Conservation (phyloP, 1,140 invertebrate genomes). For the Nilaparvata lugens region DNA sequence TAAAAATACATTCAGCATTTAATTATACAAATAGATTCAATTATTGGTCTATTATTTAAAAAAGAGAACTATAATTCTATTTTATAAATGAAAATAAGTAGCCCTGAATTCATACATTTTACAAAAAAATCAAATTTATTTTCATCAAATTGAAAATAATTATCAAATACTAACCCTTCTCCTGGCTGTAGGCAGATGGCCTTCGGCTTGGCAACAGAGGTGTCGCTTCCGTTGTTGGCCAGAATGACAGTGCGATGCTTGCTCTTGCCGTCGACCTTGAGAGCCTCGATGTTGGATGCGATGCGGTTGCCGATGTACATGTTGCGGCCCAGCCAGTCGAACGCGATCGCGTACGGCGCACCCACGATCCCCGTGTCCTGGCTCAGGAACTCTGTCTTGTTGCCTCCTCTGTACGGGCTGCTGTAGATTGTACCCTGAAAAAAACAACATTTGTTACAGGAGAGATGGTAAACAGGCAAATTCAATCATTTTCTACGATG, state of each 20-base stretch:
- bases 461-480: not conserved
- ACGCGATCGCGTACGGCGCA: constrained; percentile 80
- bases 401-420: constrained; percentile 77
- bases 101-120: too few relatives aligned
- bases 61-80: too few relatives aligned
- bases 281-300: constrained; percentile 86
- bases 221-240: constrained; percentile 79
- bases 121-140: too few relatives aligned
- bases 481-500: not conserved
- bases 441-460: constrained; percentile 28
- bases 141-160: too few relatives aligned
- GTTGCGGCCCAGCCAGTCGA: constrained; percentile 95
- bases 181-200: constrained; percentile 83
- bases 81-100: too few relatives aligned
- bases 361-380: constrained; percentile 76
- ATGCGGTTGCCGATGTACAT: constrained; percentile 87
- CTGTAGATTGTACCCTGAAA: constrained; percentile 75
- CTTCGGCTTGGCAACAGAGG: constrained; percentile 79
- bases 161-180: constrained; percentile 64
- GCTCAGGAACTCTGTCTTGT: constrained; percentile 74
- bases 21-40: too few relatives aligned
- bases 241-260: constrained; percentile 80
- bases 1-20: too few relatives aligned
- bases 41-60: too few relatives aligned
- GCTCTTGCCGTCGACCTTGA: constrained; percentile 75